phyloP scores from a whole-genome alignment of 2,888 invertebrate genomes.

The Gymnocheta viridis region DNA sequence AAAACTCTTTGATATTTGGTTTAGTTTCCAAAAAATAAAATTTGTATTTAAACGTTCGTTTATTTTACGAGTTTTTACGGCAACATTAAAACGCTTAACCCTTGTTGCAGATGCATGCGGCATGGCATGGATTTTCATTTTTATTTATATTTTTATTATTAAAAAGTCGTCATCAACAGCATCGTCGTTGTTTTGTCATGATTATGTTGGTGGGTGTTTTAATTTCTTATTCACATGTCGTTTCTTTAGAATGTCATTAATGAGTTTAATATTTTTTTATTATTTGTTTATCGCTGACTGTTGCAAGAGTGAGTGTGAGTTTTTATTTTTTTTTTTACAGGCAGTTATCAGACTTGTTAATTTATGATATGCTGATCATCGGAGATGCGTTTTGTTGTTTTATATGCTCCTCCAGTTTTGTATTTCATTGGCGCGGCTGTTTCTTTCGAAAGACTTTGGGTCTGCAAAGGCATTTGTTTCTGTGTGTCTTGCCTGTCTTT shows the following conservation, averaged over 20 bases:
- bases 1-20: too few species aligned
- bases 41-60: neutral
- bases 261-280: slow-evolving; percentile 40
- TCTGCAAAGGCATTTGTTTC: slow-evolving; percentile 13
- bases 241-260: slow-evolving; percentile 18
- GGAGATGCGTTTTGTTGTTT: slow-evolving; percentile 32
- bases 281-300: slow-evolving; percentile 21
- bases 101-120: slow-evolving; percentile 11
- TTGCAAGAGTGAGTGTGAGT: neutral
- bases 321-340: slow-evolving; percentile 22
- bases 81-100: slow-evolving; percentile 28
- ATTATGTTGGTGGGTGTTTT: slow-evolving; percentile 40
- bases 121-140: neutral
- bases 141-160: slow-evolving; percentile 8
- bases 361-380: slow-evolving; percentile 54
- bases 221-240: slow-evolving; percentile 37
- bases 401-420: neutral
- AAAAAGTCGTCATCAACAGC: neutral
- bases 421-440: neutral
- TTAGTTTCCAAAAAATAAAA: neutral
- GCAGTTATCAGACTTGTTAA: slow-evolving; percentile 59
- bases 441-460: slow-evolving; percentile 29
- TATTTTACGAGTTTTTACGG: neutral
- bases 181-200: neutral
- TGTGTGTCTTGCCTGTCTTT: slow-evolving; percentile 8